phyloP scores from a whole-genome alignment of 2,888 invertebrate genomes.

The Eurytoma adleriae region DNA sequence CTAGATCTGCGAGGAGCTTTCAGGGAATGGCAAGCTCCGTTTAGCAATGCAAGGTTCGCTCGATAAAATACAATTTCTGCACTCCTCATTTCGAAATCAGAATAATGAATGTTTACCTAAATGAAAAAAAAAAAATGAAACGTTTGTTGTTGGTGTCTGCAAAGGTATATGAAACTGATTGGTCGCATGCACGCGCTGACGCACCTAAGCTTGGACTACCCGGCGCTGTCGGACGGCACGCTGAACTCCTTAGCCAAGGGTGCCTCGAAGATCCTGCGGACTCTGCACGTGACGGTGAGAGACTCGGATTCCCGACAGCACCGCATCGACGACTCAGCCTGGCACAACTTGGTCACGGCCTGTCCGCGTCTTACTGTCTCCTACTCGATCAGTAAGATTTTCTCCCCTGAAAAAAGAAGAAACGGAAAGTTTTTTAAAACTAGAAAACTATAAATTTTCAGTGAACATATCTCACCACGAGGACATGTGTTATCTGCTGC shows the following conservation, averaged over 20 bases:
- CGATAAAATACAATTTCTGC: not conserved
- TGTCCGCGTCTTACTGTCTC: conserved; percentile 75
- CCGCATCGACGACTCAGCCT: conserved; percentile 73
- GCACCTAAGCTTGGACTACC: conserved; percentile 76
- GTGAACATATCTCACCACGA: conserved; percentile 77
- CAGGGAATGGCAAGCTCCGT: conserved; percentile 74
- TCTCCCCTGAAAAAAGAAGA: not conserved
- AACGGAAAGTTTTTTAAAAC: too few relatives aligned
- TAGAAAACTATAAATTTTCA: conserved; percentile 57
- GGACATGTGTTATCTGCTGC: conserved; percentile 75
- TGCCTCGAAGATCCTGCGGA: conserved; percentile 69
- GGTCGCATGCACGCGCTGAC: conserved; percentile 73
- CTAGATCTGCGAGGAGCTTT: conserved; percentile 76
- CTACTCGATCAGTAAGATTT: conserved; percentile 68
- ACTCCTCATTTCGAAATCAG: not conserved
- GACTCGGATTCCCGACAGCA: conserved; percentile 75
- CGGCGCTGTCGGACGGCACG: conserved; percentile 74
- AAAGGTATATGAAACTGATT: conserved; percentile 71
- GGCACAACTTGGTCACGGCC: conserved; percentile 73
- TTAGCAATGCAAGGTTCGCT: conserved; percentile 69
- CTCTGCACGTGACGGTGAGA: conserved; percentile 74
- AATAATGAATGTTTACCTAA: not conserved
- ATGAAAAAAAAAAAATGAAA: not conserved
- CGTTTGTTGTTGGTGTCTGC: not conserved
- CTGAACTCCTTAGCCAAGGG: conserved; percentile 75